Percentiles rank a stretch among this genome's conserved stretches.
Evolutionary conservation across 2,113 vertebrate genomes (phyloP).

Genomic region (Baryphthengus martii): DNA sequence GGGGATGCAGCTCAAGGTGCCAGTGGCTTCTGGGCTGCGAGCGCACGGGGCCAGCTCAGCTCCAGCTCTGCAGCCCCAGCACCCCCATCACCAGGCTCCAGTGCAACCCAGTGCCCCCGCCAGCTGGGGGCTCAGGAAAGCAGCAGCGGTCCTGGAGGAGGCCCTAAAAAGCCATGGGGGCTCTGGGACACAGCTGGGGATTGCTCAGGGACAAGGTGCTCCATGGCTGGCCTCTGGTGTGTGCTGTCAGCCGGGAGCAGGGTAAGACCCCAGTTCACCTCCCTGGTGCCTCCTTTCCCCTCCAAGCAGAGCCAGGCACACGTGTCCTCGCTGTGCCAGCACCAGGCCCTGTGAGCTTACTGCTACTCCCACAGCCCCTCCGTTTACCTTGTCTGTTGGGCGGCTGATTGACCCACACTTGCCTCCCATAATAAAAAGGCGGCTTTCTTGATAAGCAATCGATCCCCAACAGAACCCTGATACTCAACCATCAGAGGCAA

Average conservation of each 20-base stretch:
- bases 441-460: rapidly evolving
- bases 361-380: rapidly evolving
- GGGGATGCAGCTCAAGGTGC: too few species aligned
- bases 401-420: rapidly evolving
- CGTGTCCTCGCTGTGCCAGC: rapidly evolving
- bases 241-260: too few species aligned
- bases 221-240: too few species aligned
- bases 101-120: too few species aligned
- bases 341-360: not conserved
- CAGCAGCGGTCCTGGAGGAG: not conserved
- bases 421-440: too few species aligned
- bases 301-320: not conserved
- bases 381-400: rapidly evolving
- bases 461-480: not conserved
- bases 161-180: not conserved
- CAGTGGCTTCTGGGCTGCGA: too few species aligned
- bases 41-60: too few species aligned
- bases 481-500: not conserved
- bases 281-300: not conserved
- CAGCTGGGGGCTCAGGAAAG: not conserved
- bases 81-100: too few species aligned
- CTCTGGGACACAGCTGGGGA: too few species aligned
- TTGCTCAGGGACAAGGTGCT: too few species aligned
- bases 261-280: not conserved
- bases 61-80: too few species aligned